Conservation (phyloP, 1,140 invertebrate genomes). For the Sitobion miscanthi region DNA sequence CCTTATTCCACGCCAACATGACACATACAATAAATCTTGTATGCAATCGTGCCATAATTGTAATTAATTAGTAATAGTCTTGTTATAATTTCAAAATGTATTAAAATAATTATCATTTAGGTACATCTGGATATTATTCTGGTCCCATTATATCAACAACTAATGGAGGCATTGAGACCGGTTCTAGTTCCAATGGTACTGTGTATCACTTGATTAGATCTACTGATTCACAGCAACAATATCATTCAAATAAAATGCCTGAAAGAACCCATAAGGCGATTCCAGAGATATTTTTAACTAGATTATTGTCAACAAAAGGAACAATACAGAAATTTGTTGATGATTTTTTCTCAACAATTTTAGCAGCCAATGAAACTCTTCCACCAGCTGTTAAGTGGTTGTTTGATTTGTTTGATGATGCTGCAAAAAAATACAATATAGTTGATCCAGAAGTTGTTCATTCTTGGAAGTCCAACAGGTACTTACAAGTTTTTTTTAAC, state of each 20-base stretch:
- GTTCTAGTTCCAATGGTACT: constrained; percentile 70
- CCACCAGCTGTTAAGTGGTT: constrained; percentile 94
- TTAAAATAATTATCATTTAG: background rate
- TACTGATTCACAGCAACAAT: constrained; percentile 70
- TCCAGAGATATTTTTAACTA: constrained; percentile 93
- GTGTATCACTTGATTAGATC: constrained; percentile 84
- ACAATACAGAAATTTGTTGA: constrained; percentile 97
- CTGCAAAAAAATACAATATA: constrained; percentile 82
- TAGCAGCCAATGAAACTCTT: constrained; percentile 87
- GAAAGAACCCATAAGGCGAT: constrained; percentile 90
- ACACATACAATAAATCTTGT: constrained; percentile 76
- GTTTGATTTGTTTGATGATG: constrained; percentile 92
- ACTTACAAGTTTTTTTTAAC: background rate
- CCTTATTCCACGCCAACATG: constrained; percentile 85
- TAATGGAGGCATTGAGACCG: constrained; percentile 78
- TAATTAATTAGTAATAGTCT: constrained; percentile 60
- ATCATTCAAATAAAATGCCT: constrained; percentile 66
- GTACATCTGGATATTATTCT: constrained; percentile 45
- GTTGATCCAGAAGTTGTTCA: constrained; percentile 89
- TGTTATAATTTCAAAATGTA: background rate
- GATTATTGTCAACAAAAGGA: constrained; percentile 91
- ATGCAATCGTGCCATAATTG: constrained; percentile 84
- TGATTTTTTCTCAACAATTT: constrained; percentile 88
- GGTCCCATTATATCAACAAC: constrained; percentile 63
- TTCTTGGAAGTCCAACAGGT: constrained; percentile 93